Conservation (phyloP, 2,113 vertebrate genomes). For the Dicerorhinus sumatrensis region DNA sequence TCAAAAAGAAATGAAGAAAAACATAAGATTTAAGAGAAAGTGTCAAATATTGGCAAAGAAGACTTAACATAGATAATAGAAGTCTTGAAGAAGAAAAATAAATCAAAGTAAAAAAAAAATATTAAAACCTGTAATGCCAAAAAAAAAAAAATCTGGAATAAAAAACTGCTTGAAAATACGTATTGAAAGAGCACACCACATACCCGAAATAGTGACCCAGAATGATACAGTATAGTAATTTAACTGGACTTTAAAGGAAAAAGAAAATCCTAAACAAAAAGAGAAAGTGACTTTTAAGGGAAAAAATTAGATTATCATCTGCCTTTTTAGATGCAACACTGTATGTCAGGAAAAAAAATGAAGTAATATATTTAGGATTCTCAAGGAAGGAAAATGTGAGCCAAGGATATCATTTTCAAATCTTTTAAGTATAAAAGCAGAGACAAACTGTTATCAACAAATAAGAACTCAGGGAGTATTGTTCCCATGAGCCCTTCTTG, state of each 20-base stretch:
- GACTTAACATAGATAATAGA: neutral
- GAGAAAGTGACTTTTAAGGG: neutral
- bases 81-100: neutral
- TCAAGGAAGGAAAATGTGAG: neutral
- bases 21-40: neutral
- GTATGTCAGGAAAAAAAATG: neutral
- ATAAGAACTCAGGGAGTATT: neutral
- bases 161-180: neutral
- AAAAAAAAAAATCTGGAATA: neutral
- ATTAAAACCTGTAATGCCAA: neutral
- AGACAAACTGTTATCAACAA: neutral
- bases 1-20: neutral
- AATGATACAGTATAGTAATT: neutral
- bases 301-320: neutral
- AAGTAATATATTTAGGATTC: neutral
- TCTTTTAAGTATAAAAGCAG: neutral
- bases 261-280: neutral
- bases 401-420: neutral
- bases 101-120: neutral
- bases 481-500: neutral
- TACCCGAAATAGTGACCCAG: neutral
- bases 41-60: neutral
- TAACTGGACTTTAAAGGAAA: neutral
- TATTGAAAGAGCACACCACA: neutral
- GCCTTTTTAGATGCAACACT: neutral